phyloP scores from a whole-genome alignment of 2,113 vertebrate species.

The Protobothrops mucrosquamatus region DNA sequence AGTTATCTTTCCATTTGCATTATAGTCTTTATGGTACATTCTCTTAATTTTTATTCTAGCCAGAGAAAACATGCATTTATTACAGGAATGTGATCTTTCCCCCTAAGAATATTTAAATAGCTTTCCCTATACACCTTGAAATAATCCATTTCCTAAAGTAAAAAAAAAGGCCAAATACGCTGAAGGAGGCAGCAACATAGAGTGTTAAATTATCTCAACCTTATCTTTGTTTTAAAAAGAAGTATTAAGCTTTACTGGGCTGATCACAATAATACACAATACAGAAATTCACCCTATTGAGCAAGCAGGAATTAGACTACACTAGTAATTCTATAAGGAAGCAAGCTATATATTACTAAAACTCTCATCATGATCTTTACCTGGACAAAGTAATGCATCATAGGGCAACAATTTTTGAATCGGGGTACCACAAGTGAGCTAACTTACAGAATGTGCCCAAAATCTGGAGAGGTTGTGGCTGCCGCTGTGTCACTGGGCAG shows the following conservation, averaged over 20 bases:
- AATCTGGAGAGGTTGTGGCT: not conserved
- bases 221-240: not conserved
- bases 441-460: not conserved
- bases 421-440: not conserved
- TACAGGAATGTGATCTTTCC: not conserved
- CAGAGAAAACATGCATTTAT: rapidly evolving
- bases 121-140: not conserved
- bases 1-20: not conserved
- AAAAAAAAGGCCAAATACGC: constrained; percentile 26
- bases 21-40: rapidly evolving
- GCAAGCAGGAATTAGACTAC: not conserved
- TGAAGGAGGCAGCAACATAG: not conserved
- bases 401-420: not conserved
- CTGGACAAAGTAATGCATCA: not conserved
- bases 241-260: not conserved
- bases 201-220: constrained; percentile 19
- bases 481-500: too few relatives aligned
- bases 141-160: not conserved
- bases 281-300: not conserved
- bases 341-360: not conserved
- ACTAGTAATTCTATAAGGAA: not conserved
- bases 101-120: not conserved
- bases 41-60: not conserved
- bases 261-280: constrained; percentile 11
- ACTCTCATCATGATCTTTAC: not conserved